A percentile compares a stretch with the other conserved stretches of the same genome.
Evolutionary conservation across 2,888 invertebrate genomes (phyloP).

Genomic region (Miltochrista miniata): DNA sequence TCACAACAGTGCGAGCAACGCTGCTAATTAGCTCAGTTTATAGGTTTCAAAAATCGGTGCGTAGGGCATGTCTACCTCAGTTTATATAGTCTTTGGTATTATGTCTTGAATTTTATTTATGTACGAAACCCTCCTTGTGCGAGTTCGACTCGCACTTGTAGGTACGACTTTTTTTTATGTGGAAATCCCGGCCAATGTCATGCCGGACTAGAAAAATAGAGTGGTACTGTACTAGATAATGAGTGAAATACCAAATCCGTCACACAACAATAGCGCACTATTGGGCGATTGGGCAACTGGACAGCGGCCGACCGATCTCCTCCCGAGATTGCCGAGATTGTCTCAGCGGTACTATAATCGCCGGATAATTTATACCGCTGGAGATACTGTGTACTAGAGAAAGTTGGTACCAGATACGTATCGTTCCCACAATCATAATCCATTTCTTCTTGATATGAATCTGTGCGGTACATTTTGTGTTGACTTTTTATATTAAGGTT

Average conservation of each 20-base stretch:
- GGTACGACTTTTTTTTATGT: too few relatives aligned
- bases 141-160: too few relatives aligned
- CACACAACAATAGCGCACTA: slow-evolving; percentile 58
- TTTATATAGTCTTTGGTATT: too few relatives aligned
- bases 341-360: slow-evolving; percentile 48
- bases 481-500: slow-evolving; percentile 11
- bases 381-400: slow-evolving; percentile 35
- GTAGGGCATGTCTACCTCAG: too few relatives aligned
- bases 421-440: slow-evolving; percentile 51
- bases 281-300: slow-evolving; percentile 53
- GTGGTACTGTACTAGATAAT: slow-evolving; percentile 35
- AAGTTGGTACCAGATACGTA: slow-evolving; percentile 46
- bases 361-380: slow-evolving; percentile 37
- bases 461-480: slow-evolving; percentile 10
- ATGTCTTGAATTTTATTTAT: too few relatives aligned
- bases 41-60: too few relatives aligned
- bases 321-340: slow-evolving; percentile 48
- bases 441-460: slow-evolving; percentile 45
- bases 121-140: too few relatives aligned
- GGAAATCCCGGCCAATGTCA: too few relatives aligned
- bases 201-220: too few relatives aligned
- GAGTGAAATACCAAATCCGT: slow-evolving; percentile 59
- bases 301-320: slow-evolving; percentile 43
- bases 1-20: too few relatives aligned
- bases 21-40: too few relatives aligned